A percentile compares a stretch with the other conserved stretches of the same genome.
Conservation (phyloP, 2,888 invertebrate genomes). For the Sturmia bella region DNA sequence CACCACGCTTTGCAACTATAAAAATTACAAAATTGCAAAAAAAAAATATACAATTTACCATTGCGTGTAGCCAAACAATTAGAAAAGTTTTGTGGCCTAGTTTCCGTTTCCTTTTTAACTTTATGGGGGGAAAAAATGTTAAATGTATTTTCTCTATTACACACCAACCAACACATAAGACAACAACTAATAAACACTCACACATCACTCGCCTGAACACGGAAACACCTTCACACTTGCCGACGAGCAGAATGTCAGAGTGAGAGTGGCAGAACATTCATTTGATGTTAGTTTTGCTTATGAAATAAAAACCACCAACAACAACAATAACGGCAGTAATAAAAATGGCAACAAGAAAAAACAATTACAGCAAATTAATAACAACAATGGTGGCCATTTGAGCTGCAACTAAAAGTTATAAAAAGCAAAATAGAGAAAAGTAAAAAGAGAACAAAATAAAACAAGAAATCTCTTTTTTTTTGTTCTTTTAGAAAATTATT, state of each 20-base stretch:
- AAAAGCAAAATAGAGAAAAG: conserved; percentile 8
- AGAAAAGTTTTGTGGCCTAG: conserved; percentile 76
- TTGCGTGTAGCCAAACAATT: conserved; percentile 75
- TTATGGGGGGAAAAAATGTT: conserved; percentile 31
- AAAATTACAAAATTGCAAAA: conserved; percentile 55
- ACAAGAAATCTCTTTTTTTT: conserved; percentile 8
- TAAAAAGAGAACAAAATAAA: neutral
- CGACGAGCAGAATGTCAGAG: neutral
- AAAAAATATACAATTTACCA: conserved; percentile 63
- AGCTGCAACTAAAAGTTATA: conserved; percentile 61
- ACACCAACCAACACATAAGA: conserved; percentile 23
- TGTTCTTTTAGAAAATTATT: conserved; percentile 56
- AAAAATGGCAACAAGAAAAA: conserved; percentile 68
- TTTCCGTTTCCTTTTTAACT: conserved; percentile 71
- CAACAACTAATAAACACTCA: neutral
- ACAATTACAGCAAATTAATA: conserved; percentile 76
- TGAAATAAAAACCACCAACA: conserved; percentile 26
- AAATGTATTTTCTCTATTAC: conserved; percentile 47
- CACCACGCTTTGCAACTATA: conserved; percentile 12
- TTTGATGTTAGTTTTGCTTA: conserved; percentile 56
- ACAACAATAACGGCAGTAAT: conserved; percentile 13
- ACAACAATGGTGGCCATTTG: conserved; percentile 71
- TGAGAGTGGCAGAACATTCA: conserved; percentile 20
- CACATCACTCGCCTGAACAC: neutral
- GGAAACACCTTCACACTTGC: conserved; percentile 18